Evolutionary conservation across 2,113 vertebrate species (phyloP), one percentile per base, ranked within the genome.

Genomic region (Caranx melampygus): DNA sequence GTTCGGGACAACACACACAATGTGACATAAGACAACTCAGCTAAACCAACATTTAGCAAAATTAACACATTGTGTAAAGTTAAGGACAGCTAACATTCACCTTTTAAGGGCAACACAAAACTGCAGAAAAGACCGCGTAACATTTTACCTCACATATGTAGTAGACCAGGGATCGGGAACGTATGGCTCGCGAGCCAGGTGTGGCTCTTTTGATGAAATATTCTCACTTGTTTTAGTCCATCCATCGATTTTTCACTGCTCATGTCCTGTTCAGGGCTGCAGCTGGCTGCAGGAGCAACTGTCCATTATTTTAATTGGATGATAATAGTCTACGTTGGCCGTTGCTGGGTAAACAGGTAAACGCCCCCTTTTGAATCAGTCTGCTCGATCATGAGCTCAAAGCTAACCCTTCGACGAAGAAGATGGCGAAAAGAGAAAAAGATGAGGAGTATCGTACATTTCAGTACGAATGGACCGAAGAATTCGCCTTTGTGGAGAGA

Each of bases 381-480:
- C 5, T 11, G 42, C 42, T 44, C 26, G 11, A 11, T 44, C 42
- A 44, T 44, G 13, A 63, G 59, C 45, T 37, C 26, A 52, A 12
- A 33, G 45, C 62, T 67, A 69, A 35, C 65, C 60, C 34, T 61
- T 60, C 11, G 16, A 49, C 35, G 33, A 59, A 61, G 40, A 79
- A 61, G 20, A 79, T 84, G 47, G 62, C 35, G 2, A 79, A 80
- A 65, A 75, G n/a, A 80, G 66, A 80, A 82, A 75, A 62, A 75
- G 20, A 71, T 63, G 59, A 81, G 2, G 71, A 81, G 14, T 75
- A 47, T 3, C 66, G 12, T 72, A 71, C 66, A 26, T 81, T 85
- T 60, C 78, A 72, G 78, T 5, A 63, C 0, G 42, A 72, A 76
- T 75, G 79, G 71, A 75, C 72, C 6, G 71, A 81, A 4, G 44